phyloP scores from a whole-genome alignment of 2,888 invertebrate genomes.

The Lithosia quadra region DNA sequence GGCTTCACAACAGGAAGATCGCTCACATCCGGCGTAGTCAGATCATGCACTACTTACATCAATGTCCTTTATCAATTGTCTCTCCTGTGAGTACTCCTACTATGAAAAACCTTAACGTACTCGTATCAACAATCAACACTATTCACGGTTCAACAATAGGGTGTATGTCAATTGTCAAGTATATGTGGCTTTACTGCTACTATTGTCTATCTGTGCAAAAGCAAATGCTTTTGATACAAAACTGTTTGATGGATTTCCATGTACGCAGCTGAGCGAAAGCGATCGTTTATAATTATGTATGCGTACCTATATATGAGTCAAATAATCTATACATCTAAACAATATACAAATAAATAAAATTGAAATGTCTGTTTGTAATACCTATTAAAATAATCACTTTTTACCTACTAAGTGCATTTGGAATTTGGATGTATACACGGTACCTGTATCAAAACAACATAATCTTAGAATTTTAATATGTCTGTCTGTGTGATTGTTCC shows the following conservation, averaged over 20 bases:
- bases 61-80: conserved; percentile 47
- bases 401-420: too few relatives aligned
- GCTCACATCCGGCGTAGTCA: conserved; percentile 55
- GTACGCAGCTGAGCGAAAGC: conserved; percentile 27
- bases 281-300: neutral
- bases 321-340: too few relatives aligned
- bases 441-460: too few relatives aligned
- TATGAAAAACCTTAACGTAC: conserved; percentile 10
- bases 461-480: too few relatives aligned
- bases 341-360: too few relatives aligned
- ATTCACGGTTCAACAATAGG: neutral
- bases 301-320: too few relatives aligned
- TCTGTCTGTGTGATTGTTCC: too few relatives aligned
- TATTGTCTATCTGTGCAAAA: conserved; percentile 9
- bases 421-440: too few relatives aligned
- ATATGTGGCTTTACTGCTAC: conserved; percentile 5
- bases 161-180: conserved; percentile 16
- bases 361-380: too few relatives aligned
- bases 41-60: conserved; percentile 53
- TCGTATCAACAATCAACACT: neutral
- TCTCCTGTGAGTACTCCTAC: conserved; percentile 20
- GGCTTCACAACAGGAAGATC: conserved; percentile 47
- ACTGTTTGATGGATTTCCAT: conserved; percentile 9
- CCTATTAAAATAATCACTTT: too few relatives aligned
- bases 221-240: conserved; percentile 15